These are phyloP conservation scores for Agelas oroides DNA, from an alignment of 37 sponge, comb jelly and placozoan genomes.

Conservation along the genomic window DNA sequence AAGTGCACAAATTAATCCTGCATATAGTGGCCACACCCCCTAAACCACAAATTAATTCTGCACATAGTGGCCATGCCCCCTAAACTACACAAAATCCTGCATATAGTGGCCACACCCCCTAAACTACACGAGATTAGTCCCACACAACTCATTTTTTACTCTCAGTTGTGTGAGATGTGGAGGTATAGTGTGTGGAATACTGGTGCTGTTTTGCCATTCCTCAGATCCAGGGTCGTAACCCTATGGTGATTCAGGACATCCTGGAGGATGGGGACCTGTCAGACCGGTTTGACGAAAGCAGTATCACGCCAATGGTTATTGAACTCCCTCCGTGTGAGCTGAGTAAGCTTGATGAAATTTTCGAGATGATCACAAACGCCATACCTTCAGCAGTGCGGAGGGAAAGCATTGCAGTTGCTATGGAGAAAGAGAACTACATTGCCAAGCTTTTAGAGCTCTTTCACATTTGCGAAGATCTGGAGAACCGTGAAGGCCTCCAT, in stretches of 20 bases:
- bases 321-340: conserved; percentile 96
- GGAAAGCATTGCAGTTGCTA: conserved; percentile 53
- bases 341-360: conserved; percentile 80
- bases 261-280: conserved; percentile 60
- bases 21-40: too few species aligned
- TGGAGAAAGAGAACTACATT: conserved; percentile 86
- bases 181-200: too few species aligned
- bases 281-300: conserved; percentile 42
- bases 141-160: too few species aligned
- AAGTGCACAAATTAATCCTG: too few species aligned
- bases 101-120: too few species aligned
- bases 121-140: too few species aligned
- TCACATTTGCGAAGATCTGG: conserved; percentile 97
- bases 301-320: conserved; percentile 15
- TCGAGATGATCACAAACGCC: conserved; percentile 56
- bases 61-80: too few species aligned
- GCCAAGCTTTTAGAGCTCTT: conserved; percentile 91
- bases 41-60: too few species aligned
- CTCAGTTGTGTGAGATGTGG: too few species aligned
- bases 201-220: too few species aligned
- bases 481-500: conserved; percentile 85
- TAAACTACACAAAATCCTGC: too few species aligned
- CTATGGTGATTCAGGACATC: conserved; percentile 22
- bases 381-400: conserved; percentile 27
- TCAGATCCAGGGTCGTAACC: conserved; percentile 64